A percentile compares a stretch with the other conserved stretches of the same genome.
phyloP scores from a whole-genome alignment of 2,888 invertebrate genomes.

The Machimus atricapillus region DNA sequence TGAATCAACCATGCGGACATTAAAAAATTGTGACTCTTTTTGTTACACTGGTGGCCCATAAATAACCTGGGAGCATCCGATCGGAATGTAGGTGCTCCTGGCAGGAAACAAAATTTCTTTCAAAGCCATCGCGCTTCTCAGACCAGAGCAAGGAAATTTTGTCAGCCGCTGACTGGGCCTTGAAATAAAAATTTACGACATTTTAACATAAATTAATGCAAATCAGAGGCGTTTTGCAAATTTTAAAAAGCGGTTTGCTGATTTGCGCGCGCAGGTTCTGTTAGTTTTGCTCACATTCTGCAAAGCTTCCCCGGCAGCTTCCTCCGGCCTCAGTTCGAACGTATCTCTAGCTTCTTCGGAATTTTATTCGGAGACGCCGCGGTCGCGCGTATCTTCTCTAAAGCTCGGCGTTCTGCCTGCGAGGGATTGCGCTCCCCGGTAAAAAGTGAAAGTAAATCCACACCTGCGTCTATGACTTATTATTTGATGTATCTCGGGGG shows the following conservation, averaged over 20 bases:
- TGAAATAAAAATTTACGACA: constrained; percentile 17
- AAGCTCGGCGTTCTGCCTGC: background rate
- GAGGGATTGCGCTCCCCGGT: background rate
- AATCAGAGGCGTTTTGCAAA: constrained; percentile 19
- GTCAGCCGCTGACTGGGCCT: background rate
- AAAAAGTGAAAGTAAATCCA: constrained; percentile 32
- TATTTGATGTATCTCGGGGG: background rate
- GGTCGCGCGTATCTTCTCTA: background rate
- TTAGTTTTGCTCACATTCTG: background rate
- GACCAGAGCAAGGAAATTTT: background rate
- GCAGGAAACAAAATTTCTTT: constrained; percentile 4
- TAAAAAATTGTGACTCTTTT: background rate
- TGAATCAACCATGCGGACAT: constrained; percentile 19
- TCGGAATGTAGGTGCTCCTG: background rate
- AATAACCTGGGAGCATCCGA: background rate
- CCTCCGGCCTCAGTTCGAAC: background rate
- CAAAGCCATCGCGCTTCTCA: background rate
- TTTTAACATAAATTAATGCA: constrained; percentile 31
- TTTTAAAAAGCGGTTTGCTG: constrained; percentile 4
- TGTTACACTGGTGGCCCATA: background rate
- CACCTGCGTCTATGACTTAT: background rate
- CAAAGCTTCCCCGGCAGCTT: background rate
- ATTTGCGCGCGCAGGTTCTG: background rate
- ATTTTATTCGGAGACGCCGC: background rate
- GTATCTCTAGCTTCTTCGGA: background rate